Conservation (phyloP, 2,113 vertebrate genomes). For the Nerophis lumbriciformis region DNA sequence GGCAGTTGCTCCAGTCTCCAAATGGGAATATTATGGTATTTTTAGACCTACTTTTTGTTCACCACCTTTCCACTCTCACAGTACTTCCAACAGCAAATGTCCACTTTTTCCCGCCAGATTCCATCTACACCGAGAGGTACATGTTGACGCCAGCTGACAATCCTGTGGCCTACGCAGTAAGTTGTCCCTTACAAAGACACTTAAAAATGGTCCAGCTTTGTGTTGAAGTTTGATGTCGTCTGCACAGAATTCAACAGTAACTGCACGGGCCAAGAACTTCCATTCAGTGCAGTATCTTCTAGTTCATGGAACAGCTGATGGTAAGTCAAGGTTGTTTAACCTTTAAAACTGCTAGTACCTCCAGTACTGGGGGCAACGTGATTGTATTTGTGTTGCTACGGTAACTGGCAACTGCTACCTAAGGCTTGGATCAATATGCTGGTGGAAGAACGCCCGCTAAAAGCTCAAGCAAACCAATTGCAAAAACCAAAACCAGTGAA, state of each 20-base stretch:
- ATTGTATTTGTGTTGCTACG: too few relatives aligned
- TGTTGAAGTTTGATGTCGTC: neutral
- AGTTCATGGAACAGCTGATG: constrained; percentile 96
- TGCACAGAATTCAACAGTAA: constrained; percentile 89
- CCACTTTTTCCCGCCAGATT: constrained; percentile 45
- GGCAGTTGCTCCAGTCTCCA: constrained; percentile 91
- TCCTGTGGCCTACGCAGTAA: constrained; percentile 75
- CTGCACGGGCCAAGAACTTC: constrained; percentile 87
- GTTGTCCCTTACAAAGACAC: constrained; percentile 20
- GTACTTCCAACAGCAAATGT: neutral
- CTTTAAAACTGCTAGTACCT: too few relatives aligned
- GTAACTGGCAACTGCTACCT: too few relatives aligned
- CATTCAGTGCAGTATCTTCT: constrained; percentile 89
- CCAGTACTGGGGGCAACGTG: too few relatives aligned
- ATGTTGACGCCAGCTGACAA: constrained; percentile 84
- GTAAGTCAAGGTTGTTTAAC: constrained; percentile 66
- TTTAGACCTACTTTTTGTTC: constrained; percentile 31
- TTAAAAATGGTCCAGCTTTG: too few relatives aligned
- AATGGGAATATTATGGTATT: constrained; percentile 95
- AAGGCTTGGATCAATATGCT: too few relatives aligned
- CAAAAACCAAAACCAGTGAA: too few relatives aligned
- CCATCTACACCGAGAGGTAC: constrained; percentile 88
- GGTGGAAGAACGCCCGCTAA: too few relatives aligned
- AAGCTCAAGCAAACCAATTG: too few relatives aligned
- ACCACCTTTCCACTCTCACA: neutral